Evolutionary conservation across 2,888 invertebrate genomes (phyloP), one percentile per base, ranked within the genome.

Genomic region (Thera britannica): DNA sequence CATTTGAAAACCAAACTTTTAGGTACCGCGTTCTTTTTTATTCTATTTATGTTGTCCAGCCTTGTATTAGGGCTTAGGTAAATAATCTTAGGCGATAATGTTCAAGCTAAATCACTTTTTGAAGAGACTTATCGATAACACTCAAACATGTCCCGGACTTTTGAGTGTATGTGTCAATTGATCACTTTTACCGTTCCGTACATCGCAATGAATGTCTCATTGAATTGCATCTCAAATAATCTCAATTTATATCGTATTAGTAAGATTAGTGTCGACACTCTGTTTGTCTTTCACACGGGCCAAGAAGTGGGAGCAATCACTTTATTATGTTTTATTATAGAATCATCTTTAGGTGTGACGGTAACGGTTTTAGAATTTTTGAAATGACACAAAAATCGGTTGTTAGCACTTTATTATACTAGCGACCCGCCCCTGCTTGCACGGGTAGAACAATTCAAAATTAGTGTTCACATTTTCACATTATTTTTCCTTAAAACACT

Each of bases 201-300:
- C 72, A 68, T 72, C 71, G 65, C 69, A 67, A 73, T 76, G 36
- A 56, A 55, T 69, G 23, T 60, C 65, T 66, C 59, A 75, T 80
- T 69, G 70, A 67, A 83, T 81, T 75, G 78, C 68, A 74, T 75
- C 74, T 81, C 81, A 83, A 84, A 83, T 84, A 68, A 75, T 75
- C 73, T 81, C 81, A 83, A 84, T 83, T 84, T 81, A 83, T 80
- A 77, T 80, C 79, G 75, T 75, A 85, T 84, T 84, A 68, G 68
- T 58, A 55, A 68, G 57, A 68, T 68, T 62, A 83, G 77, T 84
- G 65, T 66, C 67, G 48, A 34, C 52, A 3, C 9, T 75, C 65
- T 83, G 82, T 85, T 81, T 84, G 81, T 78, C 59, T 81, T 84
- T 84, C 84, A 84, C 84, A 80, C 76, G 72, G 66, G 49, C 59